Evolutionary conservation across 2,888 invertebrate species (phyloP).

Genomic region (Ametastegia equiseti): DNA sequence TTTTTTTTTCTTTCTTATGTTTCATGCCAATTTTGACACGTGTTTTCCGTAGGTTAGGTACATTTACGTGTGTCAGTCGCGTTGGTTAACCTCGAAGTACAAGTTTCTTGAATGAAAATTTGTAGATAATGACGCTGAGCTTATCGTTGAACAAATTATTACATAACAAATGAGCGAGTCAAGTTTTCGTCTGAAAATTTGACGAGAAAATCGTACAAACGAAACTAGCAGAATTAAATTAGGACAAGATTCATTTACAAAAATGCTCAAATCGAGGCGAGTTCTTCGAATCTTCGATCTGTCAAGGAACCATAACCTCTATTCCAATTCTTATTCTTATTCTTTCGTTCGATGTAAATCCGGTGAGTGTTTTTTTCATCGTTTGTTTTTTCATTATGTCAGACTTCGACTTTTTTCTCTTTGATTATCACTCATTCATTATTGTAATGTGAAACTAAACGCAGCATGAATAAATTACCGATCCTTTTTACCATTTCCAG

Average conservation of each 20-base stretch:
- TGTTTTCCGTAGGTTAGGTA: neutral
- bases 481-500: too few relatives aligned
- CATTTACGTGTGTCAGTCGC: neutral
- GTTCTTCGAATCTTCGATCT: neutral
- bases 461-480: too few relatives aligned
- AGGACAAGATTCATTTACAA: neutral
- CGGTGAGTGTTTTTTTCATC: slow-evolving; percentile 56
- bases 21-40: too few relatives aligned
- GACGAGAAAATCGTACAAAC: neutral
- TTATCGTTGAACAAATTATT: too few relatives aligned
- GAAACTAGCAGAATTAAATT: neutral
- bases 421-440: neutral
- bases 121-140: too few relatives aligned
- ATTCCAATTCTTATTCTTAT: neutral
- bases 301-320: neutral
- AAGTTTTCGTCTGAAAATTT: neutral
- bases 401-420: neutral
- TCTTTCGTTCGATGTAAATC: slow-evolving; percentile 62
- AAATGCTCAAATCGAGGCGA: neutral
- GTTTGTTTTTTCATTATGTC: neutral
- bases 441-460: slow-evolving; percentile 39
- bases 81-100: too few relatives aligned
- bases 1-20: too few relatives aligned
- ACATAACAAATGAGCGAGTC: too few relatives aligned
- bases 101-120: too few relatives aligned